These are phyloP conservation scores for Globodera ellingtonae DNA, from an alignment of 1,140 invertebrate species.

Conservation along the genomic window DNA sequence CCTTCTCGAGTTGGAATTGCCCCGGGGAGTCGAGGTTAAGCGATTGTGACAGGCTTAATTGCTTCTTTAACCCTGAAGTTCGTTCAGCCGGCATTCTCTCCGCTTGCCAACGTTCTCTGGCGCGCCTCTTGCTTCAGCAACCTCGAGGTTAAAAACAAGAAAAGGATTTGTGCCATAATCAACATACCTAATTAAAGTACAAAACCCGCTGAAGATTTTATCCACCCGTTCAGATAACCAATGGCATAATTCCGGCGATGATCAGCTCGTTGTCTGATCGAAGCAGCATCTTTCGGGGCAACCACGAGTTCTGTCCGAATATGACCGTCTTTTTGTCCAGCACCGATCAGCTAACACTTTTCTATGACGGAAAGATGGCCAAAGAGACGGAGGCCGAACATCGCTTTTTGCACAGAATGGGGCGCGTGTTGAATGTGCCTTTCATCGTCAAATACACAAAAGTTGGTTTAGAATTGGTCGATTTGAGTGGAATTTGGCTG, in stretches of 20 bases:
- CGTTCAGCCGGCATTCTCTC: not conserved
- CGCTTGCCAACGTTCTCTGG: not conserved
- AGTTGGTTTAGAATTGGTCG: slow-evolving; percentile 9
- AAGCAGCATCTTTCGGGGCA: not conserved
- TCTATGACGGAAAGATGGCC: slow-evolving; percentile 38
- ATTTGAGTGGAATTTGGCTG: not conserved
- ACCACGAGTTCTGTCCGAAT: slow-evolving; percentile 51
- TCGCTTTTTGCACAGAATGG: slow-evolving; percentile 5
- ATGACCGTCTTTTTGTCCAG: slow-evolving; percentile 46
- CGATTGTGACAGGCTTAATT: not conserved
- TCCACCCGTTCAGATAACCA: not conserved
- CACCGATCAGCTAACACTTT: slow-evolving; percentile 45
- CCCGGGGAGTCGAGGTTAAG: slow-evolving; percentile 17
- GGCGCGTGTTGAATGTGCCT: slow-evolving; percentile 31
- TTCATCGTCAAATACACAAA: slow-evolving; percentile 48
- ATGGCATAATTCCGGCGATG: not conserved
- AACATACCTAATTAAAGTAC: not conserved
- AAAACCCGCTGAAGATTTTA: not conserved
- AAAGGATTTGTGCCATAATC: not conserved
- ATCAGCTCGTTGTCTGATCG: not conserved
- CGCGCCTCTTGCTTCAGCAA: slow-evolving; percentile 29
- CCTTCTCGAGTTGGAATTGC: slow-evolving; percentile 54
- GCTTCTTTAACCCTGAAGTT: not conserved
- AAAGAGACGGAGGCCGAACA: slow-evolving; percentile 2
- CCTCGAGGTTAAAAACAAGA: slow-evolving; percentile 15